A percentile compares a stretch with the other conserved stretches of the same genome.
These are phyloP conservation scores for Myotis planiceps DNA, from an alignment of 2,797 vertebrate species.

Conservation along the genomic window DNA sequence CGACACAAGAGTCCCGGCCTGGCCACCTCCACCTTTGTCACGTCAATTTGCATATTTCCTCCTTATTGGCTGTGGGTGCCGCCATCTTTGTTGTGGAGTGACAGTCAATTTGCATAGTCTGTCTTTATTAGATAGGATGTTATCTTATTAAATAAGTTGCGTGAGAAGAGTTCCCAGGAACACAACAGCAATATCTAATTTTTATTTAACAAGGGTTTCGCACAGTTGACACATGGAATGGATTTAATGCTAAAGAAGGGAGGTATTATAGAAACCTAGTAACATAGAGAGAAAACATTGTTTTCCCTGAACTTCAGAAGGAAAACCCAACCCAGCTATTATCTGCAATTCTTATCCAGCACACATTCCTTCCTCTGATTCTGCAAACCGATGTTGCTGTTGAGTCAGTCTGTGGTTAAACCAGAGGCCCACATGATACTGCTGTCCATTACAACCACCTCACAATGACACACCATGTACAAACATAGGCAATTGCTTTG, in stretches of 20 bases:
- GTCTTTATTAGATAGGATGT: no score
- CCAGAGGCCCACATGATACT: background rate
- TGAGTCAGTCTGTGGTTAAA: slow-evolving; percentile 15
- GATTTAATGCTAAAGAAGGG: background rate
- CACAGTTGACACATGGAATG: background rate
- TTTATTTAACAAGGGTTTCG: background rate
- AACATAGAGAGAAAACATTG: background rate
- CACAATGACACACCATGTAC: background rate
- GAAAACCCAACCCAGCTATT: background rate
- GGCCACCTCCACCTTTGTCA: no score
- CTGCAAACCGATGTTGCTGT: background rate
- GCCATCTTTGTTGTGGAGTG: no score
- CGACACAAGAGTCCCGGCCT: no score
- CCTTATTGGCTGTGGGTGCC: no score
- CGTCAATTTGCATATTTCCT: no score
- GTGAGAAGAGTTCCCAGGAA: background rate
- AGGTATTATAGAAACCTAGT: background rate
- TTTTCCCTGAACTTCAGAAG: background rate
- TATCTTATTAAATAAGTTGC: background rate
- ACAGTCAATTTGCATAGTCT: no score
- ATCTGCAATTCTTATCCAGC: background rate
- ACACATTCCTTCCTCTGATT: background rate
- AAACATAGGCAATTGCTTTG: background rate
- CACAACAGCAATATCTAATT: background rate
- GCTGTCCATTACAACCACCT: background rate